Evolutionary conservation across 2,888 invertebrate species (phyloP).

Genomic region (Chorisops tibialis): DNA sequence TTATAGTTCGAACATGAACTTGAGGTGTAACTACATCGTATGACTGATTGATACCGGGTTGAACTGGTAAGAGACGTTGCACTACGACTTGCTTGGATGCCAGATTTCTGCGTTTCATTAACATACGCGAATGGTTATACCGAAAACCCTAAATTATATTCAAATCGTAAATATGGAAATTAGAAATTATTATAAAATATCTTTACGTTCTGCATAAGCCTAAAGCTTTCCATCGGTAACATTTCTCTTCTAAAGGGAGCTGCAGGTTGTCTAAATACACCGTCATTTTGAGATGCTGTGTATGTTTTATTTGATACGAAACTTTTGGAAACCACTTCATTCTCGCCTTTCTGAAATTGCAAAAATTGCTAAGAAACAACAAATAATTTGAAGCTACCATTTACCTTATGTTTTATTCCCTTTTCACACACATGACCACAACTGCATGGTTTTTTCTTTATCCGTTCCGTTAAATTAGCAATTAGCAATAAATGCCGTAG

Average conservation of each 20-base stretch:
- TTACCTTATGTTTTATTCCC: slow-evolving; percentile 40
- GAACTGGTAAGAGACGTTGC: slow-evolving; percentile 67
- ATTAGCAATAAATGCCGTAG: slow-evolving; percentile 50
- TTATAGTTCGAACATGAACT: slow-evolving; percentile 12
- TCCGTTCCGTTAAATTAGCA: slow-evolving; percentile 49
- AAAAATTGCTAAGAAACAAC: not conserved
- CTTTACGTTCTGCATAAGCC: slow-evolving; percentile 8
- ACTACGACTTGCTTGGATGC: slow-evolving; percentile 63
- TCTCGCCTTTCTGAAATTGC: slow-evolving; percentile 35
- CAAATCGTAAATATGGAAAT: not conserved
- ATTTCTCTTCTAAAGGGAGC: slow-evolving; percentile 45
- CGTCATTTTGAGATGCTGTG: slow-evolving; percentile 32
- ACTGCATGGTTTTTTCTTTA: slow-evolving; percentile 45
- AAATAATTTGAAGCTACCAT: not conserved
- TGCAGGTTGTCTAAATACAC: slow-evolving; percentile 42
- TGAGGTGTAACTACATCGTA: slow-evolving; percentile 41
- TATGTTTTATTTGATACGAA: slow-evolving; percentile 42
- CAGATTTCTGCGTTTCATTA: slow-evolving; percentile 26
- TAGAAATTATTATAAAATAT: slow-evolving; percentile 1
- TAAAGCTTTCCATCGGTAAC: slow-evolving; percentile 41
- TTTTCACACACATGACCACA: slow-evolving; percentile 50
- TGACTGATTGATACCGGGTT: slow-evolving; percentile 53
- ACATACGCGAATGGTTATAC: slow-evolving; percentile 34
- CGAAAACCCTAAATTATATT: slow-evolving; percentile 41
- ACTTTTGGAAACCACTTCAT: slow-evolving; percentile 39